Evolutionary conservation across 2,113 vertebrate species (phyloP).

Genomic region (Xiphophorus couchianus): DNA sequence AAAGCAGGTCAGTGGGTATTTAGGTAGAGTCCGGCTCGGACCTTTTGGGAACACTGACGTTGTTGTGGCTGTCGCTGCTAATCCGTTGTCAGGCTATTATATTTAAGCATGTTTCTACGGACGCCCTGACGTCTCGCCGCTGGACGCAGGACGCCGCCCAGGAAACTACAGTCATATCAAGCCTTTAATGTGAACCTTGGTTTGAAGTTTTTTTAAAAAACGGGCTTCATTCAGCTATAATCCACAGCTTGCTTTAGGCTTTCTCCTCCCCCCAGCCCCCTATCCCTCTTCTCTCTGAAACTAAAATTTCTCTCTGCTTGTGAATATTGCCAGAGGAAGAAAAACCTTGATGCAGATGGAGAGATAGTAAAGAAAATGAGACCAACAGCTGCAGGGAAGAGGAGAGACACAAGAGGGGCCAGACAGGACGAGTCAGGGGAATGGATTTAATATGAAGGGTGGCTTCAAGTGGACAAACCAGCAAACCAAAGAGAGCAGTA

Average conservation of each 20-base stretch:
- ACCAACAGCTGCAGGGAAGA: conserved; percentile 34
- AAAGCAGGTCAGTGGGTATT: conserved; percentile 72
- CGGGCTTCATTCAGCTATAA: conserved; percentile 62
- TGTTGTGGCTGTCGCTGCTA: conserved; percentile 9
- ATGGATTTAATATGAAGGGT: conserved; percentile 13
- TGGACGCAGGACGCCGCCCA: conserved; percentile 38
- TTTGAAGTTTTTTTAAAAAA: conserved; percentile 49
- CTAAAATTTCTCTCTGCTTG: conserved; percentile 31
- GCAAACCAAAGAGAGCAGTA: background rate
- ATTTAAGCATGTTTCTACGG: conserved; percentile 27
- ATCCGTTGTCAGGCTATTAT: conserved; percentile 25
- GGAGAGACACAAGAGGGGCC: conserved; percentile 20
- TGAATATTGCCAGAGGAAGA: conserved; percentile 16
- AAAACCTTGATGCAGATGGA: conserved; percentile 43
- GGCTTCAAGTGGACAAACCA: conserved; percentile 2
- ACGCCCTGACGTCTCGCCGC: conserved; percentile 25
- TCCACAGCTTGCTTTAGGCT: conserved; percentile 46
- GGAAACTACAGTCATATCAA: conserved; percentile 63
- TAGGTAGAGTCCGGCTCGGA: conserved; percentile 41
- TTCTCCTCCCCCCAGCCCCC: conserved; percentile 3
- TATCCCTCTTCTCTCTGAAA: background rate
- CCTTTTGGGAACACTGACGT: conserved; percentile 28
- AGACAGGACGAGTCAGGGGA: conserved; percentile 16
- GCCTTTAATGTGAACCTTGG: conserved; percentile 62
- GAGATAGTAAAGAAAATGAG: conserved; percentile 35